Percentiles rank a stretch among this genome's conserved stretches.
phyloP scores from a whole-genome alignment of 2,797 vertebrate species.

The Nannoperca australis region DNA sequence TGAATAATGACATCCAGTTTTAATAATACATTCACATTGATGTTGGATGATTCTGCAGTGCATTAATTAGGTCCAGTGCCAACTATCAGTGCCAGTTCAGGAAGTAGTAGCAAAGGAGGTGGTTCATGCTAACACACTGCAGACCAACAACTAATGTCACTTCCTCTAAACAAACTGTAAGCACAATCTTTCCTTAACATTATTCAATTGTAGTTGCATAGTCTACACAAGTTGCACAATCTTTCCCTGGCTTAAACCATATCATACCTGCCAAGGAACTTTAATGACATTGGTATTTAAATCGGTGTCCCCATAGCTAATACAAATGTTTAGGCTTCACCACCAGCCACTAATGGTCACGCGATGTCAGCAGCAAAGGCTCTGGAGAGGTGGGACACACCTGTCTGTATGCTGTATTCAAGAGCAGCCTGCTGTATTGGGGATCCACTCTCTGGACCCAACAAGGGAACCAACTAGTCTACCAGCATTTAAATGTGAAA shows the following conservation, averaged over 20 bases:
- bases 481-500: background rate
- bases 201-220: background rate
- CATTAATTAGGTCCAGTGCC: background rate
- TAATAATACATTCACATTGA: background rate
- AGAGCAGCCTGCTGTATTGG: no score
- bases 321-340: background rate
- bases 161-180: background rate
- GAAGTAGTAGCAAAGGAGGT: background rate
- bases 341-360: background rate
- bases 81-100: background rate
- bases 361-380: background rate
- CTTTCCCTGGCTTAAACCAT: background rate
- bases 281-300: background rate
- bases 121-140: background rate
- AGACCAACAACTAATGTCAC: rapidly evolving
- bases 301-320: background rate
- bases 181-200: background rate
- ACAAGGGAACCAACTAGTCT: background rate
- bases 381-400: background rate
- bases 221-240: no score
- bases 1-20: background rate
- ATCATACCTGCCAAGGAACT: background rate
- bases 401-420: no score
- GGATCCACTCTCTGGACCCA: no score
- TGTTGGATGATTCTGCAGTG: background rate